Percentiles rank a stretch among this genome's conserved stretches.
phyloP scores from a whole-genome alignment of 2,113 vertebrate species.

The Neolamprologus variostigma region DNA sequence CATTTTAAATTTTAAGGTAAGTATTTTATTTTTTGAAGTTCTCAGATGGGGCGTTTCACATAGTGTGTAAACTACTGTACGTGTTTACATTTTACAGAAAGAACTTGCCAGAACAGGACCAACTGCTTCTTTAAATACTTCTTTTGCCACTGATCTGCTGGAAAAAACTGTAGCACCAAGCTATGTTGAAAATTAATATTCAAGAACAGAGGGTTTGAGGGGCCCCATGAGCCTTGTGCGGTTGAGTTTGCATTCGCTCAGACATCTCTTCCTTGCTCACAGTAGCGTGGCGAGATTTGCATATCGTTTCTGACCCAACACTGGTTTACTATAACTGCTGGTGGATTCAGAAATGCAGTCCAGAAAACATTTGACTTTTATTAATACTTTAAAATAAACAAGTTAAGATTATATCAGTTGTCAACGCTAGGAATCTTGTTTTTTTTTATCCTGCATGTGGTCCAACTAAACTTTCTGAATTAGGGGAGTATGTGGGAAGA shows the following conservation, averaged over 20 bases:
- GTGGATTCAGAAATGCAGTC: neutral
- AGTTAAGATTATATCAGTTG: neutral
- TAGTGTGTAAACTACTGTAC: neutral
- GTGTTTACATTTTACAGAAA: neutral
- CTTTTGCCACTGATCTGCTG: neutral
- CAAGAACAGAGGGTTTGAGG: neutral
- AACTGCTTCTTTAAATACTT: neutral
- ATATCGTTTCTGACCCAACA: neutral
- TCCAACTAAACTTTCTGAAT: neutral
- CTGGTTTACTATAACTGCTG: neutral
- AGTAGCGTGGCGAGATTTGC: neutral
- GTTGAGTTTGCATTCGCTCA: slow-evolving; percentile 1
- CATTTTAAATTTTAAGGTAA: neutral
- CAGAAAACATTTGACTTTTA: neutral
- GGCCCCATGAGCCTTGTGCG: neutral
- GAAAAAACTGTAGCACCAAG: neutral
- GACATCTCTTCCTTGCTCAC: neutral
- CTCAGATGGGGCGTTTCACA: neutral
- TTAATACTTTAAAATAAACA: neutral
- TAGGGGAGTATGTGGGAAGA: neutral
- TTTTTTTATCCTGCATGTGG: neutral
- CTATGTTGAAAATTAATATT: slow-evolving; percentile 22
- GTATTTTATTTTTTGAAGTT: neutral
- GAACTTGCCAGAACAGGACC: neutral
- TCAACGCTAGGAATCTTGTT: neutral